Evolutionary conservation across 1,140 invertebrate species (phyloP), one percentile per base, ranked within the genome.

Genomic region (Aradophagus sp.): DNA sequence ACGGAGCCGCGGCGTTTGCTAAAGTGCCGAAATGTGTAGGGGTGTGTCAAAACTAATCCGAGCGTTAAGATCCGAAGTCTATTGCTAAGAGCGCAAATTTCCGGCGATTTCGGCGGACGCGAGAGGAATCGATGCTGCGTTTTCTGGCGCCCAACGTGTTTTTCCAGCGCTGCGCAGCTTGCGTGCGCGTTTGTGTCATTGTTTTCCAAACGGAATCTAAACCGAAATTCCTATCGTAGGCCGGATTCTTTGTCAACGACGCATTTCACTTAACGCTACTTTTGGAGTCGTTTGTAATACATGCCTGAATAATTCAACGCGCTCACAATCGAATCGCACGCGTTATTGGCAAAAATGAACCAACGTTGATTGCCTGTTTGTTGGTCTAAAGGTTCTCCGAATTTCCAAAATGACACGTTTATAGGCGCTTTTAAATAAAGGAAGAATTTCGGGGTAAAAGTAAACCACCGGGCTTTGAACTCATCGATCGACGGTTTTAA

Each of bases 21-120:
- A 68, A 79, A 82, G 80, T 82, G 77, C 76, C 74, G 75, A 79
- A 81, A 81, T 80, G 75, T 81, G 80, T 80, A 77, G 77, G 72
- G 67, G 78, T 75, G 69, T 75, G 74, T 78, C 69, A 71, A 50
- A 50, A 77, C 56, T 77, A 81, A 80, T 83, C 78, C 77, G 56
- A 52, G 74, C 76, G 76, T 82, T 80, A 79, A 82, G 80, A 75
- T 74, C 44, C 66, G 34, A 65, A 65, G 55, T 63, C 39, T 45
- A 70, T 55, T 29, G 20, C 11, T 6, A 17, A 19, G 17, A 52
- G 27, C 44, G 45, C 11, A 52, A 47, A 61, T 69, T 55, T 13
- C 12, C 27, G 47, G 29, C 29, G 29, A 55, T 48, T 55, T 47
- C 15, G 13, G 12, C n/a, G n/a, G n/a, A n/a, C n/a, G 20, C 20